Evolutionary conservation across 23 tunicate genomes (phyloP).

Genomic region (Pegea sp.): DNA sequence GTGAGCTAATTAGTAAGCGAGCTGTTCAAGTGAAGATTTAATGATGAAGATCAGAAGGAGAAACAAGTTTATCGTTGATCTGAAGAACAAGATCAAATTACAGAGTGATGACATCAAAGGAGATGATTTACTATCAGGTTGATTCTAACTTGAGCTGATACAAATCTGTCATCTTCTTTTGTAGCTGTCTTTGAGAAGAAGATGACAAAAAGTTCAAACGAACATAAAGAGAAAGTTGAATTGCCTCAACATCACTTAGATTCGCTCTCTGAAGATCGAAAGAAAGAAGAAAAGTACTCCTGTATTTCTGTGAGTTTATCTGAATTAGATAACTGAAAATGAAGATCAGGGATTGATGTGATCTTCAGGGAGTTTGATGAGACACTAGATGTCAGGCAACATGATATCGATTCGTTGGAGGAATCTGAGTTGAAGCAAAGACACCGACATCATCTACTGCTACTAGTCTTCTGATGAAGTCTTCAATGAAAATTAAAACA

Average conservation of each 20-base stretch:
- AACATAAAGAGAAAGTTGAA: conserved; percentile 39
- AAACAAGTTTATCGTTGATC: conserved; percentile 28
- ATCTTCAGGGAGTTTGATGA: conserved; percentile 56
- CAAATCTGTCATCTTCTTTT: neutral
- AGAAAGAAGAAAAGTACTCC: conserved; percentile 86
- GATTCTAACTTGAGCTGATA: neutral
- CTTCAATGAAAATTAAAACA: conserved; percentile 29
- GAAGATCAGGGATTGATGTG: no score
- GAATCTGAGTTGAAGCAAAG: conserved; percentile 63
- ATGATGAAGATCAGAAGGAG: conserved; percentile 29
- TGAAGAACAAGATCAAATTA: conserved; percentile 21
- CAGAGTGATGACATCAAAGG: conserved; percentile 51
- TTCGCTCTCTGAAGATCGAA: conserved; percentile 46
- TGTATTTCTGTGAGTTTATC: no score
- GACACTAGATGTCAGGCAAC: conserved; percentile 71
- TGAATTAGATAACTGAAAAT: no score
- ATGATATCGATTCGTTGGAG: conserved; percentile 72
- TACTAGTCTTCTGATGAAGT: conserved; percentile 19
- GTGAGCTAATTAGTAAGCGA: conserved; percentile 43
- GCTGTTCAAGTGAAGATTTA: conserved; percentile 33
- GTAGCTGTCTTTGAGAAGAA: conserved; percentile 62
- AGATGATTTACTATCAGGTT: conserved; percentile 36
- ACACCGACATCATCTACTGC: conserved; percentile 19
- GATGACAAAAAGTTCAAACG: conserved; percentile 41
- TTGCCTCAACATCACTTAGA: conserved; percentile 35